phyloP scores from a whole-genome alignment of 1,140 invertebrate genomes.

The Brachionus sp. region DNA sequence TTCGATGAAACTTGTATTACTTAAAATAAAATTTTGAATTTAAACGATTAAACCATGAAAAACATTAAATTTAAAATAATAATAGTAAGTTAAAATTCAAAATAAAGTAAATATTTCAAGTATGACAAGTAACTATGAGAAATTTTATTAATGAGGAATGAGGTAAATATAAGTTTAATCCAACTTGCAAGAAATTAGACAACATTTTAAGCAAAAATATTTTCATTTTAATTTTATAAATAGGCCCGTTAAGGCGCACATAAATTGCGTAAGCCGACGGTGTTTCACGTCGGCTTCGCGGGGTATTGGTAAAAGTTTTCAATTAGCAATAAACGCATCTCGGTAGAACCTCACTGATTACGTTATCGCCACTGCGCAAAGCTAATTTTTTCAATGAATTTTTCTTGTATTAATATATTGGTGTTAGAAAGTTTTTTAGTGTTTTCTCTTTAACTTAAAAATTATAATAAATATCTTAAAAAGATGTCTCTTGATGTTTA shows the following conservation, averaged over 20 bases:
- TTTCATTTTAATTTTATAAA: not conserved
- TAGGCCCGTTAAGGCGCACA: constrained; percentile 59
- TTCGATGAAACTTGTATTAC: too few relatives aligned
- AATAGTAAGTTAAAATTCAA: too few relatives aligned
- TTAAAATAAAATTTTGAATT: too few relatives aligned
- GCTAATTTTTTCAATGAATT: constrained; percentile 47
- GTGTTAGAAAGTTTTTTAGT: too few relatives aligned
- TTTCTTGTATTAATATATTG: not conserved
- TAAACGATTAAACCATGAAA: too few relatives aligned
- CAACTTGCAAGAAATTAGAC: too few relatives aligned
- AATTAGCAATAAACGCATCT: constrained; percentile 64
- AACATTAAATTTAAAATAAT: too few relatives aligned
- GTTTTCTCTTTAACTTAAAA: not conserved
- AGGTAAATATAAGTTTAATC: too few relatives aligned
- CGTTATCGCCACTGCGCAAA: constrained; percentile 64
- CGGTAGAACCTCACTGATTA: constrained; percentile 63
- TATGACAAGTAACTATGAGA: too few relatives aligned
- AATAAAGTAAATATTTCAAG: too few relatives aligned
- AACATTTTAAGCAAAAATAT: too few relatives aligned
- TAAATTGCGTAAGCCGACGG: constrained; percentile 83
- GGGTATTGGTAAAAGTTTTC: constrained; percentile 78
- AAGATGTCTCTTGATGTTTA: not conserved
- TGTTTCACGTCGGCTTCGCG: constrained; percentile 85
- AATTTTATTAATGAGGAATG: too few relatives aligned
- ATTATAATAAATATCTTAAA: not conserved